Percentiles rank a stretch among this genome's conserved stretches.
These are phyloP conservation scores for Columba livia DNA, from an alignment of 2,113 vertebrate genomes.

Conservation along the genomic window DNA sequence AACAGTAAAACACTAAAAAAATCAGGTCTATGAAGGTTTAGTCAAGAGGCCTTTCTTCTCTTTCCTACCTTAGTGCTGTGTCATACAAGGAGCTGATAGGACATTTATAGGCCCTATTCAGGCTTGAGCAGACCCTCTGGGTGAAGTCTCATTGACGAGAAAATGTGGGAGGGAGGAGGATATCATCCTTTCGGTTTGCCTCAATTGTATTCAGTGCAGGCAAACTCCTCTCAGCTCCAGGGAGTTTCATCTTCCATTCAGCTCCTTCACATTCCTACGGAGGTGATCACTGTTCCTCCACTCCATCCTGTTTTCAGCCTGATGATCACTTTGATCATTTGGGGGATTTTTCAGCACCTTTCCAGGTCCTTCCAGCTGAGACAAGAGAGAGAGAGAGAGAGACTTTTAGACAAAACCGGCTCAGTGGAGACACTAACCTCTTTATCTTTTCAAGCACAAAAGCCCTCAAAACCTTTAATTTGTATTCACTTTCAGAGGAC, in stretches of 20 bases:
- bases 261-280: not conserved
- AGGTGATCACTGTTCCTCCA: not conserved
- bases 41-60: not conserved
- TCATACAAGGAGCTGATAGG: not conserved
- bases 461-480: not conserved
- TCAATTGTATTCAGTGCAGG: not conserved
- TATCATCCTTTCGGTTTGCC: not conserved
- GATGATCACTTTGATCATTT: not conserved
- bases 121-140: not conserved
- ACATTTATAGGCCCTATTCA: accelerated
- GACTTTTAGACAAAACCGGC: not conserved
- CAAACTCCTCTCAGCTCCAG: not conserved
- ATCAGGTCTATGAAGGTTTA: not conserved
- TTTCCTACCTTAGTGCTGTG: not conserved
- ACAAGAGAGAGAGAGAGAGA: not conserved
- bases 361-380: not conserved
- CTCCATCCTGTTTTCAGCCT: not conserved
- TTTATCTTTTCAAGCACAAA: not conserved
- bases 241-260: not conserved
- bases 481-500: not conserved
- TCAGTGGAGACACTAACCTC: not conserved
- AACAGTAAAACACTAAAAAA: not conserved
- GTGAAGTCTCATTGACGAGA: not conserved
- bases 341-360: not conserved
- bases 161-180: not conserved